Evolutionary conservation across 2,888 invertebrate species (phyloP), one percentile per base, ranked within the genome.

Genomic region (Ecdyonurus torrentis): DNA sequence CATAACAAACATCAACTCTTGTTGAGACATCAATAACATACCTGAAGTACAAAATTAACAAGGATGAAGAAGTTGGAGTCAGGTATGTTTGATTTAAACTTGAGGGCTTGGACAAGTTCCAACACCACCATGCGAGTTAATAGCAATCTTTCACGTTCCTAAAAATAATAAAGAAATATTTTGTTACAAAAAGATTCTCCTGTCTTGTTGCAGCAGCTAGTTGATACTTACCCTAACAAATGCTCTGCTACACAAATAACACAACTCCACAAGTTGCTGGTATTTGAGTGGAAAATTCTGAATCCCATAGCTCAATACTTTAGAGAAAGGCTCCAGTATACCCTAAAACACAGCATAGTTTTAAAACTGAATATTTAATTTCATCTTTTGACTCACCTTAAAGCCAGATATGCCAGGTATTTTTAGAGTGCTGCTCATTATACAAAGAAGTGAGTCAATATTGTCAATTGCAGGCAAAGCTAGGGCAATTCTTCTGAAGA

Each of bases 311-410:
- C 92, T 90, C 64, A 98, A 76, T 67, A 97, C 85, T 79, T 98
- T 98, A 0, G 96, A 91, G 73, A 97, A 95, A 1, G 96, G 94
- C 72, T 98, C 98, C 69, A 98, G 78, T 67, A 97, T 83, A 20
- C 87, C 86, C 86, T 87, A 74, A 63, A 75, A 73, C 65, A 63
- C 63, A 63, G 58, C 25, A 50, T 7, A 55, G 5, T 55, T 18
- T 55, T 10, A 55, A 18, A 10, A 37, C 15, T 10, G 15, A 37
- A 10, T 37, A 37, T 37, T 37, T 37, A 37, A 37, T 37, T 37
- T 37, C 7, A 10, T 37, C 15, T 37, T 15, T 10, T 10, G 59
- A 65, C 69, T 70, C 73, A 89, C 90, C 81, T 91, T 92, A 69
- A 84, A 86, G 69, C 86, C 83, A 24, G 84, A 81, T 59, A 92